These are phyloP conservation scores for Rhinopomastus cyanomelas DNA, from an alignment of 2,113 vertebrate species.

Conservation along the genomic window DNA sequence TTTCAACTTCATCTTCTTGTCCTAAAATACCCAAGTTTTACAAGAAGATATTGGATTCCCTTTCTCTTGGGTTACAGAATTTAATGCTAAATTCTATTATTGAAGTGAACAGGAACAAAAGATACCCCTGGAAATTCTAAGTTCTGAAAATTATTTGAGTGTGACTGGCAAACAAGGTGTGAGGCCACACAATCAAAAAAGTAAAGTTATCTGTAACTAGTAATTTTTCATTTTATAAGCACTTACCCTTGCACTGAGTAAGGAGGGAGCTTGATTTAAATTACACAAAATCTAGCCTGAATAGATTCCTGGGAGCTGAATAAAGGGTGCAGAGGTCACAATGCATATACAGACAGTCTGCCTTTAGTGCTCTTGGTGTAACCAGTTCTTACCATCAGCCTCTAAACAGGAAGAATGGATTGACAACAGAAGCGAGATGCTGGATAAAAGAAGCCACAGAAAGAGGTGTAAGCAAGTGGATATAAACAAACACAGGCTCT, in stretches of 20 bases:
- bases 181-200: background rate
- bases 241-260: background rate
- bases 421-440: background rate
- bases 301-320: background rate
- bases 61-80: background rate
- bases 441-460: background rate
- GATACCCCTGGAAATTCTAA: background rate
- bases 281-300: background rate
- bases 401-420: background rate
- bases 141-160: background rate
- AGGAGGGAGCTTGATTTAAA: background rate
- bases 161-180: background rate
- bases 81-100: background rate
- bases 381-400: background rate
- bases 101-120: background rate
- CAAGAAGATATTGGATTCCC: background rate
- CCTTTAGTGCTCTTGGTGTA: background rate
- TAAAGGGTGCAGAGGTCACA: background rate
- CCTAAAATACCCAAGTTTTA: background rate
- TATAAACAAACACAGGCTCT: background rate
- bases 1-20: background rate
- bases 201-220: background rate
- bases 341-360: background rate
- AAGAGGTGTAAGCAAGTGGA: background rate
- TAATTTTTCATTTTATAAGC: background rate